These are phyloP conservation scores for Cyanoliseus patagonus DNA, from an alignment of 2,113 vertebrate species.

Conservation along the genomic window DNA sequence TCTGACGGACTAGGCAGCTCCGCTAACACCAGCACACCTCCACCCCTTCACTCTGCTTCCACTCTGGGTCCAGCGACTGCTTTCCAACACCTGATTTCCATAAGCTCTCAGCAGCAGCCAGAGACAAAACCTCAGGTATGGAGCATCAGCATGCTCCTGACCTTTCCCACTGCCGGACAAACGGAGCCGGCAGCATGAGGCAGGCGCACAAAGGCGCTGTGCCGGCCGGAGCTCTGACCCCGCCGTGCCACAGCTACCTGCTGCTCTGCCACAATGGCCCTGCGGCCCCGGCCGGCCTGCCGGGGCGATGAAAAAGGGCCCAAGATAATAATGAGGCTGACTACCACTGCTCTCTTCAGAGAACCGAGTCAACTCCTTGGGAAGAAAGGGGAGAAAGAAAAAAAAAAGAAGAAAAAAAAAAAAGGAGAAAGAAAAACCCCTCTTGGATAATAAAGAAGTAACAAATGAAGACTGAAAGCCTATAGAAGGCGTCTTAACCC, in stretches of 20 bases:
- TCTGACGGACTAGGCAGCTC: neutral
- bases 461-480: conserved; percentile 89
- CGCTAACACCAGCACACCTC: neutral
- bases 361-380: conserved; percentile 69
- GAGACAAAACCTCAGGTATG: conserved; percentile 81
- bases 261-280: conserved; percentile 89
- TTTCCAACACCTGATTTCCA: conserved; percentile 54
- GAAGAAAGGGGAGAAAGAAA: conserved; percentile 63
- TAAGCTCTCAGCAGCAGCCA: conserved; percentile 15
- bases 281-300: conserved; percentile 76
- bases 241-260: conserved; percentile 85
- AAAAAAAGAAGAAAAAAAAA: neutral
- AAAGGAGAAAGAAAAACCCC: conserved; percentile 58
- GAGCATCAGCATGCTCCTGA: conserved; percentile 74
- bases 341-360: conserved; percentile 86
- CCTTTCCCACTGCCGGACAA: conserved; percentile 80
- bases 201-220: conserved; percentile 67
- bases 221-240: conserved; percentile 75
- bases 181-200: conserved; percentile 66
- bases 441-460: conserved; percentile 88
- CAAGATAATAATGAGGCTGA: conserved; percentile 81
- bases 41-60: neutral
- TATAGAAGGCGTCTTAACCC: conserved; percentile 93
- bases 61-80: neutral
- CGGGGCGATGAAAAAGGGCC: conserved; percentile 78